Base-by-base conservation (phyloP, 2,888 invertebrate genomes). In the Callinectes sapidus region DNA sequence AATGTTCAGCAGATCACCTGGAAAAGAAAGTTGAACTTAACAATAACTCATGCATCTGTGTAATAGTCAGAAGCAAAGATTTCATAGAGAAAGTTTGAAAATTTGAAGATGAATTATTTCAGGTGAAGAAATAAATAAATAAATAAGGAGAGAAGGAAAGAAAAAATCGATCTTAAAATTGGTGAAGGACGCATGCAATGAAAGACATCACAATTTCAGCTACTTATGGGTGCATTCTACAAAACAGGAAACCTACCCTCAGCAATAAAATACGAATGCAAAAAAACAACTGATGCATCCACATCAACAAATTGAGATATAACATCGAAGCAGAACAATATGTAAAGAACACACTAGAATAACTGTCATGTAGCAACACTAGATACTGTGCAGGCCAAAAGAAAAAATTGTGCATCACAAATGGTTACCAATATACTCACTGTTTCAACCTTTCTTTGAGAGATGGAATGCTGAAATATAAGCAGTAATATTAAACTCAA, bases 381-480 rank as follows among this genome's bases (percentile, higher is more conserved):
- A 89, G 42, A 89, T 77, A 39, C 71, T 42, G 42, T 48, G 48
- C 86, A 90, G 55, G 35, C 90, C n/a, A 48, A 90, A 35, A 35
- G 90, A 35, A 54, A 85, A 23, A 28, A 55, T 32, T 90, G 86
- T 85, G 85, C 81, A 90, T 55, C 66, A 88, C 48, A 87, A 23
- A 86, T 71, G 35, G 32, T 42, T 35, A 90, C 71, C 28, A 87
- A 48, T 87, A 86, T 94, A 94, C 93, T 94, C 86, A 94, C 93
- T 94, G 92, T 71, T 91, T 90, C 61, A 94, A 92, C 86, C 93
- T 92, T 91, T 94, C 88, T 92, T 94, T 94, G 90, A 94, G 92
- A 54, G 93, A 92, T 87, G 93, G 93, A 90, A 94, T 85, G 85
- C 93, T 94, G 93, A 94, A 94, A 94, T 54, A 94, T 66, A 93